Base-by-base conservation (phyloP, 1,140 invertebrate species). In the Atta colombica region DNA sequence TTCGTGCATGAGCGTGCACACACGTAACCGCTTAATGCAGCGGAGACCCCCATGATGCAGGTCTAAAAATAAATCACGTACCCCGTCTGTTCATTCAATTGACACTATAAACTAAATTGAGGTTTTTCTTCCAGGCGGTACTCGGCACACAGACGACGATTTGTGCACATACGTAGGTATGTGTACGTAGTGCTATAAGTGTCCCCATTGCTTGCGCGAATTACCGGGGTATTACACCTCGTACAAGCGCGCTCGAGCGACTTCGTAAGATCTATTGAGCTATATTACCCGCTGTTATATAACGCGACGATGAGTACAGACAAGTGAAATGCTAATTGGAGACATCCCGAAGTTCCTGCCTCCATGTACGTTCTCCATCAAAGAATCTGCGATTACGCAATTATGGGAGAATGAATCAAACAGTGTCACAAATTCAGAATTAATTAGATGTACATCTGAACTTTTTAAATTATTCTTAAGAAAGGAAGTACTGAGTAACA, bases 11-110 rank as follows among this genome's bases (percentile, higher is more conserved):
- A 82, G 53, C 68, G 80, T 72, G 39, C 55, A 74, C 80, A 84
- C 80, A 61, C 68, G 68, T 84, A 74, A 85, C 74, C 65, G 72
- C 25, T 85, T 66, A 60, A 77, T 85, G 82, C 82, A 77, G 21
- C 31, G 82, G 82, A 65, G 74, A 71, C 77, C 77, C 66, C 85
- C 77, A 45, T 86, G 77, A 86, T 80, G 77, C 85, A 51, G 75
- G 31, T 78, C 85, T 86, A 86, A 86, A 86, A 86, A 86, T 86
- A 86, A 86, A 86, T 86, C 85, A 86, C 53, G 75, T 77, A 81
- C 21, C 74, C 53, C 53, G 85, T 86, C 85, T 86, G 85, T 68
- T 86, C 75, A 78, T 80, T 86, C 85, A 80, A 86, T 80, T 86
- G 85, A 81, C 74, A 86, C 75, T 80, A 81, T 77, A 86, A 66